A percentile compares a stretch with the other conserved stretches of the same genome.
Evolutionary conservation across 2,797 vertebrate genomes (phyloP).

Genomic region (Lepus townsendii): DNA sequence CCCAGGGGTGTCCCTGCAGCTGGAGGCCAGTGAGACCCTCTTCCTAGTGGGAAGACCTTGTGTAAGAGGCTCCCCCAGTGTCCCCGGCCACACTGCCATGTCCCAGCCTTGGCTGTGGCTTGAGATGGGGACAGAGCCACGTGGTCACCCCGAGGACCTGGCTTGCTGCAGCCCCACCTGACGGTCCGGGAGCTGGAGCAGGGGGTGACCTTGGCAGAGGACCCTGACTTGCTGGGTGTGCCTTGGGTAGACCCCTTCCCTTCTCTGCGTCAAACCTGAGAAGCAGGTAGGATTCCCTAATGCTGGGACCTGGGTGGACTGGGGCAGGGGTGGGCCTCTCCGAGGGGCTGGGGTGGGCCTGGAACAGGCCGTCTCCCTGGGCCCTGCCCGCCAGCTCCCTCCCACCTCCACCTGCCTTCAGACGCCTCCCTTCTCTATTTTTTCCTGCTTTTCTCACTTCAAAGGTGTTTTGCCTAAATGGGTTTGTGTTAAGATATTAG

Average conservation of each 20-base stretch:
- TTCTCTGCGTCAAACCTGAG: not conserved
- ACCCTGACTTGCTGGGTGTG: not conserved
- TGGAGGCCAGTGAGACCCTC: not conserved
- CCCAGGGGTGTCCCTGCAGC: not conserved
- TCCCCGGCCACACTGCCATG: not conserved
- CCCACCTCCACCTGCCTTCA: not conserved
- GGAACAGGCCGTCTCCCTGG: not conserved
- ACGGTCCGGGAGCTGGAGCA: not conserved
- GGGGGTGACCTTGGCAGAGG: not conserved
- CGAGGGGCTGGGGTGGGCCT: fast-evolving
- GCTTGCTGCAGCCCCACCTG: fast-evolving
- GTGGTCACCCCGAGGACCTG: not conserved
- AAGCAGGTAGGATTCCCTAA: not conserved
- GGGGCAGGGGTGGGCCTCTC: not conserved
- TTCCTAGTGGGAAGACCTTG: not conserved
- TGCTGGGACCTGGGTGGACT: no score
- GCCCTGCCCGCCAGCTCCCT: no score
- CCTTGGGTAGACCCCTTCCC: not conserved
- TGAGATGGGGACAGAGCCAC: not conserved
- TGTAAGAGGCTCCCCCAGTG: no score
- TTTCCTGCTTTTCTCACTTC: slow-evolving; percentile 55
- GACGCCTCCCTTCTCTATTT: not conserved
- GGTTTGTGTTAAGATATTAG: slow-evolving; percentile 80
- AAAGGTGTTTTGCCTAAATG: slow-evolving; percentile 80
- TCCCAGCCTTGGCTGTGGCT: not conserved